These are phyloP conservation scores for Urophycis tenuis DNA, from an alignment of 2,797 vertebrate genomes.

Conservation along the genomic window DNA sequence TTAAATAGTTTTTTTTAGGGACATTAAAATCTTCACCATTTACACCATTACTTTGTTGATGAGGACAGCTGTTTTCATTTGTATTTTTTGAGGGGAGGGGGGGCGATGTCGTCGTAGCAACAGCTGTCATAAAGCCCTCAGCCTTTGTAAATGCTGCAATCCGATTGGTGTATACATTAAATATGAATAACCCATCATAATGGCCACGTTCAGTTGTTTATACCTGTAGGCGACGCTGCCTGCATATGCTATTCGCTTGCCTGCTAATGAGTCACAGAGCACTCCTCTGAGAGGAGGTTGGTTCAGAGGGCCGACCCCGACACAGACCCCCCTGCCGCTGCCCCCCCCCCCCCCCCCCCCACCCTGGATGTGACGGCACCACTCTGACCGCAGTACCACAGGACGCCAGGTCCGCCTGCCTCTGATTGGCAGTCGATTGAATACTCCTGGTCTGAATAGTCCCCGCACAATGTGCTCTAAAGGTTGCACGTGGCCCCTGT, in stretches of 20 bases:
- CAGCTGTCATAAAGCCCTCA: slow-evolving; percentile 49
- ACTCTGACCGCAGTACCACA: too few species aligned
- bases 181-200: background rate
- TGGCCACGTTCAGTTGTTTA: background rate
- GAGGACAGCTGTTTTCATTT: slow-evolving; percentile 63
- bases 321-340: too few species aligned
- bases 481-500: background rate
- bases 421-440: background rate
- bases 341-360: too few species aligned
- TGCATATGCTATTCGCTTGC: background rate
- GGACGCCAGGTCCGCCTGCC: too few species aligned
- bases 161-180: background rate
- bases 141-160: slow-evolving; percentile 22
- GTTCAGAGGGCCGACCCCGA: background rate
- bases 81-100: slow-evolving; percentile 2
- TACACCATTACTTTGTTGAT: slow-evolving; percentile 57
- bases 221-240: background rate
- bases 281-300: too few species aligned
- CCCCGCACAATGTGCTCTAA: background rate
- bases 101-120: slow-evolving; percentile 37
- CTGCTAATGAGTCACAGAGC: background rate
- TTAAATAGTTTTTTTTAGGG: slow-evolving; percentile 35
- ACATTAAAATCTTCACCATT: slow-evolving; percentile 53
- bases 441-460: background rate
- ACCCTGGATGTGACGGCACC: too few species aligned